Evolutionary conservation across 2,113 vertebrate genomes (phyloP).

Genomic region (Murina feae): DNA sequence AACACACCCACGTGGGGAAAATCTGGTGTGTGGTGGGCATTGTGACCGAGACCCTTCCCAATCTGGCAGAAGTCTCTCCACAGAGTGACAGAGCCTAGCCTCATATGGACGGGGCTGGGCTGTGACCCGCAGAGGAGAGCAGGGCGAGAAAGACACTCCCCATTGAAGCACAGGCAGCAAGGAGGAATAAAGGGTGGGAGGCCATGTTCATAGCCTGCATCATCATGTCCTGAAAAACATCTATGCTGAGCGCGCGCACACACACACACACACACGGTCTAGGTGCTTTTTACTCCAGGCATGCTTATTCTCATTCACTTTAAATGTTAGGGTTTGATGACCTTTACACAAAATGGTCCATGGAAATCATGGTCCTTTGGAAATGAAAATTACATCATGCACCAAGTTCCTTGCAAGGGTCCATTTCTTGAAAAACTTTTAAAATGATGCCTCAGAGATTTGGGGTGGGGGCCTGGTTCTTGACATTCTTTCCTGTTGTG

Average conservation of each 20-base stretch:
- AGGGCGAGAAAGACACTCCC: background rate
- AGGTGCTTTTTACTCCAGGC: background rate
- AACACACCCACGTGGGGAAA: background rate
- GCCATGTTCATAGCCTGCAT: background rate
- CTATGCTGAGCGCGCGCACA: too few relatives aligned
- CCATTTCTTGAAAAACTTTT: background rate
- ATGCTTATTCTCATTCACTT: background rate
- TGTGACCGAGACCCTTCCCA: background rate
- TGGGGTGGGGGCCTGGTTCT: background rate
- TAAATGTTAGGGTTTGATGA: background rate
- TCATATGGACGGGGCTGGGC: background rate
- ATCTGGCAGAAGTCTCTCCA: background rate
- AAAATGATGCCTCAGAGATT: background rate
- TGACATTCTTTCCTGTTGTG: background rate
- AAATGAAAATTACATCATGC: background rate
- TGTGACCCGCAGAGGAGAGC: background rate
- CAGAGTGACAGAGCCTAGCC: background rate
- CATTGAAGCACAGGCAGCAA: background rate
- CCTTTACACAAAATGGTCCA: background rate
- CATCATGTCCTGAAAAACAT: background rate
- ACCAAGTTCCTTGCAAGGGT: background rate
- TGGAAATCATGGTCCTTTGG: background rate
- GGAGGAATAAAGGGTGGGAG: background rate
- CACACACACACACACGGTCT: fast-evolving
- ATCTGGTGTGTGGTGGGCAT: too few relatives aligned